Evolutionary conservation across 2,888 invertebrate species (phyloP).

Genomic region (Schizaphis graminum): DNA sequence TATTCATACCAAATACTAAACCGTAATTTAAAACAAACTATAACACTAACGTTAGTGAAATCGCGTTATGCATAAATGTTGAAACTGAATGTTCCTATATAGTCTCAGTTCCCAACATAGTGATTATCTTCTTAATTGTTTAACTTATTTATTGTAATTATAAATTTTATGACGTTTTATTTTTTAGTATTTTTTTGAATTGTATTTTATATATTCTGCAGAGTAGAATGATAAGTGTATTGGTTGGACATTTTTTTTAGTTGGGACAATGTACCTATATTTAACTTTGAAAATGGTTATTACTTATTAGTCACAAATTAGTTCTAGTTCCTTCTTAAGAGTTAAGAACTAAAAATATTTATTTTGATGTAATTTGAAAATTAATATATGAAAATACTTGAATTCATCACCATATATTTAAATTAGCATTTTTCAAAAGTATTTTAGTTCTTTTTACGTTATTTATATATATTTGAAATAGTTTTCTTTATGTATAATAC

Average conservation of each 20-base stretch:
- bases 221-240: not conserved
- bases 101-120: not conserved
- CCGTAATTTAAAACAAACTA: not conserved
- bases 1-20: not conserved
- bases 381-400: not conserved
- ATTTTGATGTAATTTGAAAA: not conserved
- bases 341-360: not conserved
- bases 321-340: not conserved
- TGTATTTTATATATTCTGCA: not conserved
- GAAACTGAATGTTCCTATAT: not conserved
- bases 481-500: not conserved
- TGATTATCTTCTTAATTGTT: not conserved
- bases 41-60: not conserved
- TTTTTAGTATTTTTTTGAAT: not conserved
- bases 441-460: not conserved
- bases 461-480: not conserved
- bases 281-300: not conserved
- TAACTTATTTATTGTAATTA: not conserved
- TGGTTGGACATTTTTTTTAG: not conserved
- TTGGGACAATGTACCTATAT: not conserved
- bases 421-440: not conserved
- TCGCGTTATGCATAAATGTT: not conserved
- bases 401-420: not conserved
- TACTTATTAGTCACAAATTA: not conserved
- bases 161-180: not conserved